Conservation (phyloP, 2,888 invertebrate species). For the Pristionchus arcanus region DNA sequence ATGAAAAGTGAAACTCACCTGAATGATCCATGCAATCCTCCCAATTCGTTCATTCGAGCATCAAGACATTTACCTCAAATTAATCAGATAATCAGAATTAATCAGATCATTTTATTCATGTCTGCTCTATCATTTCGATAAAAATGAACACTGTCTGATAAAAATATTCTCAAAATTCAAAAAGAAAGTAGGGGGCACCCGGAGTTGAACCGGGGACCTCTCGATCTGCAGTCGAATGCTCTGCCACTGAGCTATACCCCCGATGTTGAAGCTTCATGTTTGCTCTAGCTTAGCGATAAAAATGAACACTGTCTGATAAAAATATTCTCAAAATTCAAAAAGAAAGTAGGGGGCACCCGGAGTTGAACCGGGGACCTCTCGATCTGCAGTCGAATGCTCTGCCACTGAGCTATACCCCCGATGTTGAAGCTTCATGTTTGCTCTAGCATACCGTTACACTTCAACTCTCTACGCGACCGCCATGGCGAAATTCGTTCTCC, state of each 20-base stretch:
- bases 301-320: background rate
- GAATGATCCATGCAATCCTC: conserved; percentile 60
- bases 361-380: conserved; percentile 71
- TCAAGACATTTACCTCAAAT: conserved; percentile 75
- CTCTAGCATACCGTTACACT: background rate
- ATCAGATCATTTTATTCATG: too few relatives aligned
- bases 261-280: conserved; percentile 27
- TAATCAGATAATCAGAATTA: background rate
- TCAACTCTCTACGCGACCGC: too few relatives aligned
- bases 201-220: conserved; percentile 71
- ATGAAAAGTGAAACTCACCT: background rate
- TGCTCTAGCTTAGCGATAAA: background rate
- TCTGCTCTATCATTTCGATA: background rate
- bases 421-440: background rate
- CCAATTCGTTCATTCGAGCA: conserved; percentile 70
- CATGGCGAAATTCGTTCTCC: too few relatives aligned
- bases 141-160: background rate
- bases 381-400: conserved; percentile 74
- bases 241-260: conserved; percentile 72
- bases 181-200: conserved; percentile 61
- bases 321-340: conserved; percentile 9
- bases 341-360: conserved; percentile 62
- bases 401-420: conserved; percentile 71
- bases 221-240: conserved; percentile 74
- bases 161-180: background rate